Percentiles rank a stretch among this genome's conserved stretches.
Conservation (phyloP, 1,140 invertebrate species). For the Drosophila grimshawi region DNA sequence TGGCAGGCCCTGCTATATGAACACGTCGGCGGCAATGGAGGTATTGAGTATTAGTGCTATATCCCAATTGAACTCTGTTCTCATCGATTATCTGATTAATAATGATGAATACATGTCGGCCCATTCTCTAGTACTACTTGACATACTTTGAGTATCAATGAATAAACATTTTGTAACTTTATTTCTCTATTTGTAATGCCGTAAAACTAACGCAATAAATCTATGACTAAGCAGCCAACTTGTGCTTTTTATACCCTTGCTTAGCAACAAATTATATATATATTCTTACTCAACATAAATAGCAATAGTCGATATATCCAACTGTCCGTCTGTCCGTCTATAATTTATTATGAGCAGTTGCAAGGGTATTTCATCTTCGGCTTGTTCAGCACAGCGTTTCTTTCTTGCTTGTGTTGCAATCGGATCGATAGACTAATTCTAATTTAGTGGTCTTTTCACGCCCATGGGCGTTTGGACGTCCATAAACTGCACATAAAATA, state of each 20-base stretch:
- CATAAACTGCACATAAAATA: conserved; percentile 55
- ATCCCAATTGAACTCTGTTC: conserved; percentile 32
- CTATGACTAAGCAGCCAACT: conserved; percentile 3
- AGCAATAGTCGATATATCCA: too few species aligned
- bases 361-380: neutral
- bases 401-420: neutral
- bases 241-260: neutral
- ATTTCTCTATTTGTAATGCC: conserved; percentile 5
- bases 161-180: neutral
- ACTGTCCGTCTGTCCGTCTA: too few species aligned
- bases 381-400: neutral
- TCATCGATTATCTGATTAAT: conserved; percentile 44
- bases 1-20: conserved; percentile 10
- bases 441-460: conserved; percentile 49
- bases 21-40: conserved; percentile 51
- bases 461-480: conserved; percentile 47
- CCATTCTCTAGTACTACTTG: neutral
- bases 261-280: too few species aligned
- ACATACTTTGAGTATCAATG: neutral
- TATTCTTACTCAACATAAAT: too few species aligned
- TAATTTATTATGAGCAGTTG: too few species aligned
- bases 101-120: neutral
- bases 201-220: conserved; percentile 13
- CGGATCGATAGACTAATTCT: conserved; percentile 30
- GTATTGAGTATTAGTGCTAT: conserved; percentile 35